Evolutionary conservation across 2,797 vertebrate genomes (phyloP).

Genomic region (Ctenopoma multispine): DNA sequence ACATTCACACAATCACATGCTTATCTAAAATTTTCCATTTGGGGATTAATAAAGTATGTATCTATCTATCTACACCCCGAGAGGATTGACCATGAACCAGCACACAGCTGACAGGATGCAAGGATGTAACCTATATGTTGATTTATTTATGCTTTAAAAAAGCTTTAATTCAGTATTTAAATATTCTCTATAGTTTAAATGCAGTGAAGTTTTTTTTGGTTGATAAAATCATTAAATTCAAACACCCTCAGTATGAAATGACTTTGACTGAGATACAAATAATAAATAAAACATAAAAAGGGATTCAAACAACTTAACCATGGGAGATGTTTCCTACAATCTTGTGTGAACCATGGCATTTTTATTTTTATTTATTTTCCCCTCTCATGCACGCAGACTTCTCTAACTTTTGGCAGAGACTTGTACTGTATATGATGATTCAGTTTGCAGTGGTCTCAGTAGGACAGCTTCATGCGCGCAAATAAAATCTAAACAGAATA

Average conservation of each 20-base stretch:
- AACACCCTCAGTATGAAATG: slow-evolving; percentile 30
- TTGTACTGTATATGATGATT: background rate
- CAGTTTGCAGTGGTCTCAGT: slow-evolving; percentile 22
- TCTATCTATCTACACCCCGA: too few relatives aligned
- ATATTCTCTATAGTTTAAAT: background rate
- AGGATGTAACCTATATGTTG: background rate
- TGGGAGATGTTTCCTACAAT: slow-evolving; percentile 23
- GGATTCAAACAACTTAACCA: slow-evolving; percentile 34
- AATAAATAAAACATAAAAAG: slow-evolving; percentile 55
- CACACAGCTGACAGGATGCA: background rate
- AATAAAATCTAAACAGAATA: slow-evolving; percentile 25
- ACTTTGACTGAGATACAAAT: slow-evolving; percentile 47
- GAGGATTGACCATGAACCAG: background rate
- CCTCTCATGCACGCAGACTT: slow-evolving; percentile 2
- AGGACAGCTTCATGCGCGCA: background rate
- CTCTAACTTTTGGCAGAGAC: slow-evolving; percentile 18
- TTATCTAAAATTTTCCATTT: too few relatives aligned
- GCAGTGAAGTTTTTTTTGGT: slow-evolving; percentile 3
- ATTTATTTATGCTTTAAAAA: background rate
- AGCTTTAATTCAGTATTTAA: background rate
- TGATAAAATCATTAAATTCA: slow-evolving; percentile 36
- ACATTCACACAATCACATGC: background rate
- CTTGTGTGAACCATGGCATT: background rate
- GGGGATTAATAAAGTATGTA: too few relatives aligned
- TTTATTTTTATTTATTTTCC: background rate